Base-by-base conservation (phyloP, 2,888 invertebrate genomes). In the Eretmocerus hayati region DNA sequence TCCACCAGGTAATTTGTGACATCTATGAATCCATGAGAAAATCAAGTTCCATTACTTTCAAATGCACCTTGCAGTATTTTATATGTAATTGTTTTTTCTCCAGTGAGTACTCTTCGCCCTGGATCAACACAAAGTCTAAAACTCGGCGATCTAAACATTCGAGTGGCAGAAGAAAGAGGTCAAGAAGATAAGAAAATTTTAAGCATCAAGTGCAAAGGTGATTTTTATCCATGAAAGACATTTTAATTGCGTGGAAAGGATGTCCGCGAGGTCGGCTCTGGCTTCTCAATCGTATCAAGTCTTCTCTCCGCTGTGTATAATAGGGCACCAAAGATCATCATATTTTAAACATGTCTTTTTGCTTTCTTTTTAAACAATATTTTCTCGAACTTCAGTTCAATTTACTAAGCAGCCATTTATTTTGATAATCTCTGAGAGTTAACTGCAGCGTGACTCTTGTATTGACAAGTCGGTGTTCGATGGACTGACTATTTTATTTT, bases 91-190 rank as follows among this genome's bases (percentile, higher is more conserved):
- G 33, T 23, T 31, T 3, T 46, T 39, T 52, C 64, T 65, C 13
- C 57, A 71, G 71, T 53, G 71, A 69, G 54, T 71, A 71, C 51
- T 62, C 64, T 22, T 57, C 70, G 50, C 71, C 71, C 20, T 71
- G 71, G 71, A 64, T 64, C 40, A 62, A 62, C 43, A 55, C 62
- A 23, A 67, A 69, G 52, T 61, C 62, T 35, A 71, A 66, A 46
- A 62, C 60, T 52, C 66, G 70, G 23, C 65, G 69, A 20, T 65
- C 65, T 31, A 70, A 70, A 52, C 60, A 69, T 53, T 71, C 65
- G 22, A 71, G 66, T 32, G 63, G 67, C 51, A 66, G 69, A 62
- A 69, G 69, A 66, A 71, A 69, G 68, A 71, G 69, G 69, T 60
- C 64, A 53, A 65, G 65, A 56, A 66, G 67, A 68, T 69, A 67